These are phyloP conservation scores for Zaprionus nigranus DNA, from an alignment of 1,140 invertebrate species.

Conservation along the genomic window DNA sequence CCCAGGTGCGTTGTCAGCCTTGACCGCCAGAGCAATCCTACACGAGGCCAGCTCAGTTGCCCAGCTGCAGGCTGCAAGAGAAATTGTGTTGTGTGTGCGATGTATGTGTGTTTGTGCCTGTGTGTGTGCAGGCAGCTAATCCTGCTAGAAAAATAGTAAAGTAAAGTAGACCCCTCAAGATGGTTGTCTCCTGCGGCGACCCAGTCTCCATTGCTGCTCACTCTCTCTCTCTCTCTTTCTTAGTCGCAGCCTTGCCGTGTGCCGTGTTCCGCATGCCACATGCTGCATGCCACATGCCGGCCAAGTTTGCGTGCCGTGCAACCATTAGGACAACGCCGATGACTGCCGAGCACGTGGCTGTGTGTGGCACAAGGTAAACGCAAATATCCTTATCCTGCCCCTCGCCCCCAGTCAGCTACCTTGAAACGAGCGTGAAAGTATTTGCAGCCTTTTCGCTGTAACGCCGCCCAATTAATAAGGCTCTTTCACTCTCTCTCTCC, in stretches of 20 bases:
- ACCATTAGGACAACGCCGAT: slow-evolving; percentile 55
- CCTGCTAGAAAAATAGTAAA: slow-evolving; percentile 14
- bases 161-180: slow-evolving; percentile 65
- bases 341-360: slow-evolving; percentile 60
- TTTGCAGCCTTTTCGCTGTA: slow-evolving; percentile 72
- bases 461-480: slow-evolving; percentile 74
- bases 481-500: background rate
- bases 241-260: slow-evolving; percentile 22
- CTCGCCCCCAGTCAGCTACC: slow-evolving; percentile 25
- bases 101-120: background rate
- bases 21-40: slow-evolving; percentile 69
- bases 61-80: slow-evolving; percentile 37
- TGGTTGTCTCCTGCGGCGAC: slow-evolving; percentile 63
- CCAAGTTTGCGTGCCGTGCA: slow-evolving; percentile 57
- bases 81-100: slow-evolving; percentile 35
- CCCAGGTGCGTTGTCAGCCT: slow-evolving; percentile 74
- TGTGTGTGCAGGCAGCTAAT: too few species aligned
- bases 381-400: slow-evolving; percentile 49
- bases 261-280: slow-evolving; percentile 12
- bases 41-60: slow-evolving; percentile 49
- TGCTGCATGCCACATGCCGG: slow-evolving; percentile 7
- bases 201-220: background rate
- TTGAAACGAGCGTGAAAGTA: slow-evolving; percentile 80
- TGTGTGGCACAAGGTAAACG: slow-evolving; percentile 40
- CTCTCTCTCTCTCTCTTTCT: slow-evolving; percentile 5